A percentile compares a stretch with the other conserved stretches of the same genome.
These are phyloP conservation scores for Andrena haemorrhoa DNA, from an alignment of 2,888 invertebrate species.

Conservation along the genomic window DNA sequence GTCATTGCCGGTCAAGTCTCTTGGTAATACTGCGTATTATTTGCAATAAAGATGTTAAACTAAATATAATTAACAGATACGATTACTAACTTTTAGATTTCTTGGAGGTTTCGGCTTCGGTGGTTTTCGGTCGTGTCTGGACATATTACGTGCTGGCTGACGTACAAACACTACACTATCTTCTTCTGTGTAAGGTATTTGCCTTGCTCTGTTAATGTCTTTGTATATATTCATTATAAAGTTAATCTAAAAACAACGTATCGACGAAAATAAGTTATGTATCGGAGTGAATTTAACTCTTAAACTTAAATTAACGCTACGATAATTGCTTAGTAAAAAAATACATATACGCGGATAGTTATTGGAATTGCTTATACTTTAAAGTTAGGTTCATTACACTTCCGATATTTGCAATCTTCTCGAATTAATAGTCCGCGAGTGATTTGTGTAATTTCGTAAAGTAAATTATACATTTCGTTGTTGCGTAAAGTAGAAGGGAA, in stretches of 20 bases:
- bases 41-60: not conserved
- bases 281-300: too few species aligned
- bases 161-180: conserved; percentile 21
- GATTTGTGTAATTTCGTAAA: too few species aligned
- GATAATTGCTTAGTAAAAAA: too few species aligned
- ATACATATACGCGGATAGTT: too few species aligned
- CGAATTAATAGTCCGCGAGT: too few species aligned
- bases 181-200: conserved; percentile 38
- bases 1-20: too few species aligned
- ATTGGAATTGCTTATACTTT: too few species aligned
- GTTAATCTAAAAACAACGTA: not conserved
- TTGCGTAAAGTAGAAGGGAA: not conserved
- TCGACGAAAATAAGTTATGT: conserved; percentile 3
- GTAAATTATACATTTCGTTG: too few species aligned
- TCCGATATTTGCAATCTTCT: too few species aligned
- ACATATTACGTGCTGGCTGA: not conserved
- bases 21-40: too few species aligned
- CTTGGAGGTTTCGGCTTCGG: not conserved
- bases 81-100: conserved; percentile 40
- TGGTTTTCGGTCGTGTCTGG: not conserved
- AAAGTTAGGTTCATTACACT: too few species aligned
- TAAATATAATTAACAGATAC: not conserved
- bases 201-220: conserved; percentile 42
- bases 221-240: conserved; percentile 41
- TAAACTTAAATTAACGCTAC: too few species aligned